Percentiles rank a stretch among this genome's conserved stretches.
These are phyloP conservation scores for Magallana nippona DNA, from an alignment of 2,888 invertebrate species.

Conservation along the genomic window DNA sequence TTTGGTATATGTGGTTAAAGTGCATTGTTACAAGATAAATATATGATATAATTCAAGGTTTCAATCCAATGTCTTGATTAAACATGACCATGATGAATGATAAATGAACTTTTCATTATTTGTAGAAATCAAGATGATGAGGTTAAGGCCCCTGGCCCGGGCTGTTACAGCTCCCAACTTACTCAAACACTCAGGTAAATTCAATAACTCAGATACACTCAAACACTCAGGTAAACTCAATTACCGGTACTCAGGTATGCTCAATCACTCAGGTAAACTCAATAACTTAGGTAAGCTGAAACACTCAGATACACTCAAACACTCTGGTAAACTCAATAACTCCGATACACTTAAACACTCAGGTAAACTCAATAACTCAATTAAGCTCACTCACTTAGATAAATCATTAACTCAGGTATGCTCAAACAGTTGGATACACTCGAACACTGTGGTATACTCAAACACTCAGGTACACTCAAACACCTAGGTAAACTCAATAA, in stretches of 20 bases:
- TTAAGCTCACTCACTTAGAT: too few species aligned
- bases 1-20: too few species aligned
- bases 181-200: slow-evolving; percentile 26
- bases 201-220: not conserved
- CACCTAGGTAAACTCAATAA: not conserved
- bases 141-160: slow-evolving; percentile 72
- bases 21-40: too few species aligned
- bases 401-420: too few species aligned
- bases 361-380: not conserved
- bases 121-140: slow-evolving; percentile 64
- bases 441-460: too few species aligned
- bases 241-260: not conserved
- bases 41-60: too few species aligned
- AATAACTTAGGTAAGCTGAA: too few species aligned
- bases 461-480: too few species aligned
- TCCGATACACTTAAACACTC: not conserved
- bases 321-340: too few species aligned
- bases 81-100: too few species aligned
- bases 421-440: too few species aligned
- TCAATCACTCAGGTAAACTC: not conserved
- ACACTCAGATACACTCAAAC: not conserved
- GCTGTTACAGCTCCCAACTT: slow-evolving; percentile 56
- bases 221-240: not conserved
- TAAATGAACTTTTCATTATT: not conserved
- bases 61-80: too few species aligned